Conservation (phyloP, 2,888 invertebrate species). For the Sesia apiformis region DNA sequence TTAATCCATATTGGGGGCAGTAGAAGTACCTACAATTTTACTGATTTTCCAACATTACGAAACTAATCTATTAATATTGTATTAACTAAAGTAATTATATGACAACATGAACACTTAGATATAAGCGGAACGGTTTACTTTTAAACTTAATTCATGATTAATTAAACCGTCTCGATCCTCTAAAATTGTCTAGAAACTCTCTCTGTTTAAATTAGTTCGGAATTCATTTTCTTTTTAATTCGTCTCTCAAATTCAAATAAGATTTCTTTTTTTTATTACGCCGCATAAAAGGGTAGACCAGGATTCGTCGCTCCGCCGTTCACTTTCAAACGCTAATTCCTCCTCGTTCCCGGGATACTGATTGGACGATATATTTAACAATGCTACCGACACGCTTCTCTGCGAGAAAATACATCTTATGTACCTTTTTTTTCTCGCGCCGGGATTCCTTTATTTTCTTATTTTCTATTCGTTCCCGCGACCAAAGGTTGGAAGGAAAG, state of each 20-base stretch:
- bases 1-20: too few relatives aligned
- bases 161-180: conserved; percentile 57
- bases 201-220: conserved; percentile 66
- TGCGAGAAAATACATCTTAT: conserved; percentile 65
- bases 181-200: conserved; percentile 58
- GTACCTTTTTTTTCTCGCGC: conserved; percentile 53
- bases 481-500: conserved; percentile 39
- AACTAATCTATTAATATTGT: too few relatives aligned
- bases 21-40: too few relatives aligned
- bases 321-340: conserved; percentile 63
- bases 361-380: conserved; percentile 74
- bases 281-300: conserved; percentile 66
- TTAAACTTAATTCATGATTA: conserved; percentile 53
- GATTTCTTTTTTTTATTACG: conserved; percentile 61
- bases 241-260: conserved; percentile 71
- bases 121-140: conserved; percentile 16
- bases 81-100: too few relatives aligned
- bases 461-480: conserved; percentile 38
- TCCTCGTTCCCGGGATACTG: conserved; percentile 58
- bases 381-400: conserved; percentile 63
- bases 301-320: conserved; percentile 47
- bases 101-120: not conserved
- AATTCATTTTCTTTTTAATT: conserved; percentile 70
- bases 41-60: too few relatives aligned
- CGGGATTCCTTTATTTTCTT: conserved; percentile 61